Evolutionary conservation across 2,888 invertebrate genomes (phyloP).

Genomic region (Caenorhabditis sulstoni): DNA sequence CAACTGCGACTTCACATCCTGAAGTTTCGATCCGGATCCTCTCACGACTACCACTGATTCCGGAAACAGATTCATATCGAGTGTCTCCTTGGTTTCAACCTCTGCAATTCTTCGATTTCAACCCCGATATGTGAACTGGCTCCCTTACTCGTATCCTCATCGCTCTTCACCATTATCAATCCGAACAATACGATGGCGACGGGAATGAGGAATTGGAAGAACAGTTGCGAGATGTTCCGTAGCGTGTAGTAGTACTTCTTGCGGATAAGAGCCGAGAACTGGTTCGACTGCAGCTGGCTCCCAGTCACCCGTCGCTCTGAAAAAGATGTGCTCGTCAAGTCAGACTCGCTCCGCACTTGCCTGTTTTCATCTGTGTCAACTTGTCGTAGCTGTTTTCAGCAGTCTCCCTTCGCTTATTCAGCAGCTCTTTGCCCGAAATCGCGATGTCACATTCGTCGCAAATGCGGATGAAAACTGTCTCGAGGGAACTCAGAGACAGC

Average conservation of each 20-base stretch:
- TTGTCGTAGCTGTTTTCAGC: slow-evolving; percentile 26
- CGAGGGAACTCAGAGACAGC: slow-evolving; percentile 70
- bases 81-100: neutral
- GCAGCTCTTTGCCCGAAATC: slow-evolving; percentile 11
- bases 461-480: slow-evolving; percentile 59
- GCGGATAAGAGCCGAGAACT: slow-evolving; percentile 18
- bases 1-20: slow-evolving; percentile 10
- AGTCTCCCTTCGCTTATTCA: slow-evolving; percentile 10
- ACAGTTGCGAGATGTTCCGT: slow-evolving; percentile 30
- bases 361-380: slow-evolving; percentile 19
- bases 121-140: too few species aligned
- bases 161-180: neutral
- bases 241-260: slow-evolving; percentile 33
- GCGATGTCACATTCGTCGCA: slow-evolving; percentile 32
- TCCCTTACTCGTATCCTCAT: neutral
- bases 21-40: neutral
- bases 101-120: slow-evolving; percentile 19
- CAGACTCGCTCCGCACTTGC: neutral
- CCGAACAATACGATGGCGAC: slow-evolving; percentile 16
- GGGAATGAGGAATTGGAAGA: slow-evolving; percentile 28
- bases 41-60: slow-evolving; percentile 19
- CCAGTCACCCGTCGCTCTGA: slow-evolving; percentile 17
- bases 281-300: slow-evolving; percentile 13
- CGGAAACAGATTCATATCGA: slow-evolving; percentile 10
- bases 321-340: neutral